Percentiles rank a stretch among this genome's conserved stretches.
Conservation (phyloP, 2,888 invertebrate species). For the Tinea semifulvella region DNA sequence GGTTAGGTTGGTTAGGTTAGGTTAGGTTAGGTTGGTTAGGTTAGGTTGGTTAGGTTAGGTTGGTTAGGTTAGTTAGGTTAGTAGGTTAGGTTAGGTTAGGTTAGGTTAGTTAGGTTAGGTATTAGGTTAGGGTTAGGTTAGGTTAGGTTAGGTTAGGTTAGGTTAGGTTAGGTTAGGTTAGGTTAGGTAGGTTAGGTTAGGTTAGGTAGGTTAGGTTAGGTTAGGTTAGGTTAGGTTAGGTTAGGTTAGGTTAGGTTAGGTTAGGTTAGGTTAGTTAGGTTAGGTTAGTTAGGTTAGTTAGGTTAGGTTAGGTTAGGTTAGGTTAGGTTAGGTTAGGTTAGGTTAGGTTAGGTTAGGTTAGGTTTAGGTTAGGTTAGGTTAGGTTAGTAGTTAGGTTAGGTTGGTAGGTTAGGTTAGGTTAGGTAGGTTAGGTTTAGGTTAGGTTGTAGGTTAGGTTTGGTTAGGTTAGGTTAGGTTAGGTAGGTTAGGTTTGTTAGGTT, state of each 20-base stretch:
- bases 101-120: conserved; percentile 16
- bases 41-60: conserved; percentile 21
- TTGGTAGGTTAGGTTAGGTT: conserved; percentile 17
- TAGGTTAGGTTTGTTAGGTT: conserved; percentile 17
- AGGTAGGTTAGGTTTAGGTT: conserved; percentile 16
- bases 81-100: conserved; percentile 16
- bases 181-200: conserved; percentile 21
- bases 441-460: conserved; percentile 16
- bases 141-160: conserved; percentile 14
- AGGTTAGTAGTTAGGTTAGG: conserved; percentile 17
- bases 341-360: conserved; percentile 15
- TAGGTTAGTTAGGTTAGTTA: conserved; percentile 15
- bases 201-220: conserved; percentile 22
- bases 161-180: conserved; percentile 15
- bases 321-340: conserved; percentile 16
- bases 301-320: conserved; percentile 16
- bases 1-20: conserved; percentile 22
- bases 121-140: conserved; percentile 15
- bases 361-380: conserved; percentile 17
- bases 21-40: conserved; percentile 21
- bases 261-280: conserved; percentile 19
- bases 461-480: conserved; percentile 17
- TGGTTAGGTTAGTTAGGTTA: conserved; percentile 20
- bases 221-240: conserved; percentile 22
- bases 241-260: conserved; percentile 20